Base-by-base conservation (phyloP, 2,888 invertebrate genomes). In the Caenorhabditis sp. region DNA sequence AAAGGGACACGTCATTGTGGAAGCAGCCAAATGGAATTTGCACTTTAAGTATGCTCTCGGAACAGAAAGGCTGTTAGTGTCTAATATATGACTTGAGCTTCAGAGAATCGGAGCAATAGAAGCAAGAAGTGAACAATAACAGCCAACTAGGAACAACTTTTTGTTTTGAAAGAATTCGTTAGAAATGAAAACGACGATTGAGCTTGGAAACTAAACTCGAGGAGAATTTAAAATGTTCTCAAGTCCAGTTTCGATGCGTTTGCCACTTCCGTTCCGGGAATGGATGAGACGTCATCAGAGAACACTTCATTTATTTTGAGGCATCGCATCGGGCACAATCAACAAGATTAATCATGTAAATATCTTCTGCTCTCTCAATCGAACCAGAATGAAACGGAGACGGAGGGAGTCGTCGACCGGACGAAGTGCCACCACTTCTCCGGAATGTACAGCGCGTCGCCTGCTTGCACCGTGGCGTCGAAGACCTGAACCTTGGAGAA, bases 361-460 rank as follows among this genome's bases (percentile, higher is more conserved):
- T 28, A 55, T 24, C 22, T 20, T 58, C 32, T 6, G 32, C 32
- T 32, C n/a, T 4, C 15, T 68, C 37, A 81, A 67, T 87, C 87
- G 64, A 88, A 98, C 98, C 98, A 99, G 93, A 97, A 98, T 92
- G 97, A 98, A 0, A 98, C 95, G 18, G 98, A 98, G 92, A 98
- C 97, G 92, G 97, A 97, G 50, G 95, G 94, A 44, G 95, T 95
- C 53, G 97, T 93, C 0, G 97, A 95, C 84, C 95, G 95, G 5
- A 99, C 96, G 93, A 96, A 97, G 93, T 99, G 99, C 98, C 98
- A 99, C 95, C 96, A 97, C 92, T 95, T 95, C 2, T 95, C 95
- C 15, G 99, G 99, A 87, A 99, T 96, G 91, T 95, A 99, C 67
- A 99, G 92, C 94, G 97, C 95, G 89, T 98, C 96, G 0, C 98